Evolutionary conservation across 2,797 vertebrate genomes (phyloP).

Genomic region (Lagorchestes hirsutus): DNA sequence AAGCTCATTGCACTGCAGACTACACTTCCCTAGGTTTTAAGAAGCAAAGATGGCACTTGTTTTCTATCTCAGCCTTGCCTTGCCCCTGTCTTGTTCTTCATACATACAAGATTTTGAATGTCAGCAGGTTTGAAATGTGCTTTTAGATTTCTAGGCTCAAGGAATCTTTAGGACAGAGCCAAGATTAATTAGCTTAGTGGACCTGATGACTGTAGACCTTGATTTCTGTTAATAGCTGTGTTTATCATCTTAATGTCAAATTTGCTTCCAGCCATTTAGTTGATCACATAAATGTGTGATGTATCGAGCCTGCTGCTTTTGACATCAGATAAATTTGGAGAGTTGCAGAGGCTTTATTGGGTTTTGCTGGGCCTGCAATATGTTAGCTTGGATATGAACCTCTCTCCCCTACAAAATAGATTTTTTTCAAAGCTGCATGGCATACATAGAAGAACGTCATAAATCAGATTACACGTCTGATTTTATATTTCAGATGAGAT

Average conservation of each 20-base stretch:
- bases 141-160: constrained; percentile 62
- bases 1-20: constrained; percentile 64
- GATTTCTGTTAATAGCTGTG: constrained; percentile 64
- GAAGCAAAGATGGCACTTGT: constrained; percentile 66
- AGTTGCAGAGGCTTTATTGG: constrained; percentile 24
- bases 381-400: neutral
- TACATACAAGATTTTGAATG: neutral
- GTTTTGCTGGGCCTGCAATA: constrained; percentile 21
- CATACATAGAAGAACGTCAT: neutral
- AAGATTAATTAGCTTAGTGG: constrained; percentile 75
- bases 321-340: constrained; percentile 70
- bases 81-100: constrained; percentile 39
- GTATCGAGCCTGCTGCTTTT: constrained; percentile 58
- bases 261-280: constrained; percentile 70
- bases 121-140: constrained; percentile 43
- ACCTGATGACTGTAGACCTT: constrained; percentile 68
- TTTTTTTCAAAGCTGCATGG: constrained; percentile 43
- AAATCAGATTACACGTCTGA: neutral
- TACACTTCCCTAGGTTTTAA: constrained; percentile 58
- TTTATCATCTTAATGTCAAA: constrained; percentile 74
- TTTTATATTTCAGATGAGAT: constrained; percentile 26
- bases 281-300: constrained; percentile 63
- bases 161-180: constrained; percentile 57
- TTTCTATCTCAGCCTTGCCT: constrained; percentile 55
- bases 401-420: constrained; percentile 22